A percentile compares a stretch with the other conserved stretches of the same genome.
phyloP scores from a whole-genome alignment of 1,140 invertebrate species.

The Oryzaephilus surinamensis region DNA sequence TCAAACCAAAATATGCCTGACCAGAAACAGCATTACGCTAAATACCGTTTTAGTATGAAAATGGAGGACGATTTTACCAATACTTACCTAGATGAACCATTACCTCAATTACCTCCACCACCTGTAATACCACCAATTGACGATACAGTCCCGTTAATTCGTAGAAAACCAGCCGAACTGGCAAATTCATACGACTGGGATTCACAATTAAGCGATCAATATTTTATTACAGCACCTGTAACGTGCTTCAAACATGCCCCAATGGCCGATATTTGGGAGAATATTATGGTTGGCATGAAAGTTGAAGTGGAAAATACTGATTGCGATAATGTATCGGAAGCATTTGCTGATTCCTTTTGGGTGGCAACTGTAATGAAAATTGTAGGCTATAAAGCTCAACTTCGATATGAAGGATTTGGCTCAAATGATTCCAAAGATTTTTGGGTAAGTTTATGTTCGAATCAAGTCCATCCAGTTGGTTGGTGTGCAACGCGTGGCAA shows the following conservation, averaged over 20 bases:
- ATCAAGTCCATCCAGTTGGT: slow-evolving; percentile 88
- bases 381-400: slow-evolving; percentile 82
- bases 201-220: slow-evolving; percentile 58
- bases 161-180: slow-evolving; percentile 46
- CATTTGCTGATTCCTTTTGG: slow-evolving; percentile 81
- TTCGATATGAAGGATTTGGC: slow-evolving; percentile 91
- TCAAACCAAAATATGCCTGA: slow-evolving; percentile 34
- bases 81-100: slow-evolving; percentile 38
- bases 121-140: slow-evolving; percentile 30
- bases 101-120: slow-evolving; percentile 38
- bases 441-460: slow-evolving; percentile 90
- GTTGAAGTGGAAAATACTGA: slow-evolving; percentile 90
- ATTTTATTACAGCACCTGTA: slow-evolving; percentile 78
- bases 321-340: slow-evolving; percentile 66
- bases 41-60: slow-evolving; percentile 33
- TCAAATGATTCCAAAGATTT: slow-evolving; percentile 81
- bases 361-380: slow-evolving; percentile 86
- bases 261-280: slow-evolving; percentile 86
- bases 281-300: slow-evolving; percentile 88
- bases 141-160: slow-evolving; percentile 38
- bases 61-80: slow-evolving; percentile 31
- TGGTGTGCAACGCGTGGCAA: slow-evolving; percentile 95
- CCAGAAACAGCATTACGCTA: slow-evolving; percentile 28
- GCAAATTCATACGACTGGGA: slow-evolving; percentile 75
- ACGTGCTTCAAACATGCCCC: slow-evolving; percentile 86